A percentile compares a stretch with the other conserved stretches of the same genome.
These are phyloP conservation scores for Teleiodes luculella DNA, from an alignment of 2,888 invertebrate species.

Conservation along the genomic window DNA sequence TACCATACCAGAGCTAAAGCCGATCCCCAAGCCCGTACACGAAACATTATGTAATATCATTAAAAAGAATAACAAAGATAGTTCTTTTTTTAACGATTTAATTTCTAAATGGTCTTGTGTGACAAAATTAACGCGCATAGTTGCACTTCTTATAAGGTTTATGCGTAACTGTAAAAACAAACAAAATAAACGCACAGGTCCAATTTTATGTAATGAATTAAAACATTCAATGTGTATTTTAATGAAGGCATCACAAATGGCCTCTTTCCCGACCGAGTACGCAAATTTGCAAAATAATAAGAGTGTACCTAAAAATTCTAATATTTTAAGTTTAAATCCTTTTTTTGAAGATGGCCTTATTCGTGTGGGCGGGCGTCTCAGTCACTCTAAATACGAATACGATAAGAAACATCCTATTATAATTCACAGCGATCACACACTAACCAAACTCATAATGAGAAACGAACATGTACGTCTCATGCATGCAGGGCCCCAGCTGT, in stretches of 20 bases:
- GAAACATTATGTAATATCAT: too few species aligned
- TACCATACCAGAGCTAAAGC: too few species aligned
- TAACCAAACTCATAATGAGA: not conserved
- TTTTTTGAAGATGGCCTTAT: too few species aligned
- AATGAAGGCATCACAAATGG: slow-evolving; percentile 20
- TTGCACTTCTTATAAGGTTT: not conserved
- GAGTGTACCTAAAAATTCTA: not conserved
- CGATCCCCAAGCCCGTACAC: too few species aligned
- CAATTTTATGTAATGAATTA: not conserved
- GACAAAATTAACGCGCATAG: too few species aligned
- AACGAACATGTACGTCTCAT: not conserved
- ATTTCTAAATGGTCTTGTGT: too few species aligned
- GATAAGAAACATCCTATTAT: not conserved
- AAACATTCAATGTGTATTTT: slow-evolving; percentile 1
- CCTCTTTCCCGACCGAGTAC: slow-evolving; percentile 21
- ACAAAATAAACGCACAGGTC: not conserved
- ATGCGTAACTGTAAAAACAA: not conserved
- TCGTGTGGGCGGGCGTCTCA: too few species aligned
- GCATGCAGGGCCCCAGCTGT: not conserved
- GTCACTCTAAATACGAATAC: not conserved
- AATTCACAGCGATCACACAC: not conserved
- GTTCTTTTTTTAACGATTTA: too few species aligned
- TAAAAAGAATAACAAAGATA: not conserved
- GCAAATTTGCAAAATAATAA: not conserved
- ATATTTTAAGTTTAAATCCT: too few species aligned